Evolutionary conservation across 2,888 invertebrate genomes (phyloP).

Genomic region (Catotricha subobsoleta): DNA sequence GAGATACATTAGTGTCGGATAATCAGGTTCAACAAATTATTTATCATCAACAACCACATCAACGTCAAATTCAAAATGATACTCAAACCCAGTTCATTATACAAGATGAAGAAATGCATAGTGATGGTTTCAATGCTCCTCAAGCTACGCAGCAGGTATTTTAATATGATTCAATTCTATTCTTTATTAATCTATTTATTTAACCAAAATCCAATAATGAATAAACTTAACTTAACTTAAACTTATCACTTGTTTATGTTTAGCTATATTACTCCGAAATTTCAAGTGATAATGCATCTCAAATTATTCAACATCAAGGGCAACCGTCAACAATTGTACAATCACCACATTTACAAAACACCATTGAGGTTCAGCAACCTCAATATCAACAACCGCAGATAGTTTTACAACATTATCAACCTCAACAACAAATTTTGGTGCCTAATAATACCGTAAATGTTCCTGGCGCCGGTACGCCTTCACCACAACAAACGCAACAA

Average conservation of each 20-base stretch:
- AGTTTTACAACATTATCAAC: constrained; percentile 11
- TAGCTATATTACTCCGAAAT: constrained; percentile 3
- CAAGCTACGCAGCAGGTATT: constrained; percentile 3
- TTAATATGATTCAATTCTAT: neutral
- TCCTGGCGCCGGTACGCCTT: no score
- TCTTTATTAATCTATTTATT: constrained; percentile 4
- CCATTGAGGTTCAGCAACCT: constrained; percentile 5
- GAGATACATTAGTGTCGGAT: constrained; percentile 29
- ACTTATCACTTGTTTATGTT: neutral
- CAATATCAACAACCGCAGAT: constrained; percentile 9
- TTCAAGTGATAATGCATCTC: neutral
- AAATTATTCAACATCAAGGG: constrained; percentile 2
- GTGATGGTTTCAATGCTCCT: constrained; percentile 3
- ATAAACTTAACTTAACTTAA: neutral
- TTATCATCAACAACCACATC: constrained; percentile 21
- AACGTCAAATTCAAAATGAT: constrained; percentile 13
- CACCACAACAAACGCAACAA: constrained; percentile 13
- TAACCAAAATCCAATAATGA: neutral
- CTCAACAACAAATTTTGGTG: constrained; percentile 11
- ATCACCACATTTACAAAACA: neutral
- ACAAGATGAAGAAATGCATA: constrained; percentile 6
- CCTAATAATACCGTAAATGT: no score
- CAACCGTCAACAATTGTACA: neutral
- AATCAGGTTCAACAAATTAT: constrained; percentile 28
- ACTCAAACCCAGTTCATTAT: constrained; percentile 6